phyloP scores from a whole-genome alignment of 1,140 invertebrate species.

The Leucophenga varia region DNA sequence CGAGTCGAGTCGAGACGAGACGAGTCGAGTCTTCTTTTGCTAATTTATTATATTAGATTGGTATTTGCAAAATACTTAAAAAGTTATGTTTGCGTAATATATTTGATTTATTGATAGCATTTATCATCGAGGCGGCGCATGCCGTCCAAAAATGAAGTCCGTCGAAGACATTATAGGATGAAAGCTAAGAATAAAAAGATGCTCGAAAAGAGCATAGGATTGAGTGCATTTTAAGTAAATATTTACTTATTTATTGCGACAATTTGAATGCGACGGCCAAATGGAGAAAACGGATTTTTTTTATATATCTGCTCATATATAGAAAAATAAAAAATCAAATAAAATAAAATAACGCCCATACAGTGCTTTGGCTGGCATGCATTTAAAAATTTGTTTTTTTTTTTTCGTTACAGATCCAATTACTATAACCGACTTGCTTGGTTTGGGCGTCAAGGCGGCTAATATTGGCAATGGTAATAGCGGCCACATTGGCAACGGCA shows the following conservation, averaged over 20 bases:
- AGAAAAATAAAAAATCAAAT: too few relatives aligned
- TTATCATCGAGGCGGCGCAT: conserved; percentile 35
- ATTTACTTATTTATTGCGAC: conserved; percentile 6
- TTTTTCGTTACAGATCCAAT: conserved; percentile 39
- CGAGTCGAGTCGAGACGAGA: neutral
- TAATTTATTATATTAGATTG: conserved; percentile 34
- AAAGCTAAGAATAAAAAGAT: too few relatives aligned
- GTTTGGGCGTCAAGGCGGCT: conserved; percentile 35
- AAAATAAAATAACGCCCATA: too few relatives aligned
- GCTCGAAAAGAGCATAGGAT: too few relatives aligned
- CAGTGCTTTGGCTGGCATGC: neutral
- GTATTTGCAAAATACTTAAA: conserved; percentile 47
- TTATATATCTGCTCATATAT: too few relatives aligned
- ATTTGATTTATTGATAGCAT: conserved; percentile 51
- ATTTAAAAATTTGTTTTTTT: neutral
- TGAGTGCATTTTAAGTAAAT: conserved; percentile 1
- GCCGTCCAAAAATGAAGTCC: conserved; percentile 5
- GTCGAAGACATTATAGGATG: too few relatives aligned
- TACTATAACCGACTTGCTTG: conserved; percentile 50
- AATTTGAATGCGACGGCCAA: too few relatives aligned
- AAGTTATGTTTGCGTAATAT: conserved; percentile 25
- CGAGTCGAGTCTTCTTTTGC: conserved; percentile 21
- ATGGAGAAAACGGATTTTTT: too few relatives aligned
- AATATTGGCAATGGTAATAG: conserved; percentile 14
- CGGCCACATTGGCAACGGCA: conserved; percentile 20